These are phyloP conservation scores for Carapus acus DNA, from an alignment of 2,797 vertebrate genomes.

Conservation along the genomic window DNA sequence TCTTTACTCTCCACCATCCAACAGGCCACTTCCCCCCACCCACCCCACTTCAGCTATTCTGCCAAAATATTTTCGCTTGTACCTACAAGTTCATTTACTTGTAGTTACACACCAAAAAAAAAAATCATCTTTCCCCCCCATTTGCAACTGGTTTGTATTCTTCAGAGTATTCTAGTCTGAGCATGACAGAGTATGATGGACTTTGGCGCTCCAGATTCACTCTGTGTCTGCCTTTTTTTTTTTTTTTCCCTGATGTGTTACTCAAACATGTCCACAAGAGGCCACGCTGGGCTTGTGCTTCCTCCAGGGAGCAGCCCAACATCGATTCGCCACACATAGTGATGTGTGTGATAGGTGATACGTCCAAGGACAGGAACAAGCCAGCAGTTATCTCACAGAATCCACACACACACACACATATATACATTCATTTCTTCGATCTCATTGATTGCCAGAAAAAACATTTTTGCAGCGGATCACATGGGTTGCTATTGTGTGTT, in stretches of 20 bases:
- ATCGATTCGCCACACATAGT: constrained; percentile 31
- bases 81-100: too few species aligned
- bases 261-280: background rate
- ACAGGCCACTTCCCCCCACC: too few species aligned
- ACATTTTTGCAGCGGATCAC: background rate
- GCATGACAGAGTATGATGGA: too few species aligned
- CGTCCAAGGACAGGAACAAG: constrained; percentile 34
- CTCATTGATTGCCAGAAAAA: constrained; percentile 1
- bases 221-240: constrained; percentile 2
- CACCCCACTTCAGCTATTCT: too few species aligned
- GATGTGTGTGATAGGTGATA: constrained; percentile 22
- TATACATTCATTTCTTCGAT: constrained; percentile 19
- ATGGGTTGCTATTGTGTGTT: constrained; percentile 9
- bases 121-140: too few species aligned
- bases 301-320: constrained; percentile 12
- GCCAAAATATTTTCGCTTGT: too few species aligned
- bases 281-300: background rate
- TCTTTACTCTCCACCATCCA: too few species aligned
- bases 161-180: too few species aligned
- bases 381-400: constrained; percentile 8
- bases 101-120: too few species aligned
- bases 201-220: too few species aligned
- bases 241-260: background rate
- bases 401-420: constrained; percentile 5
- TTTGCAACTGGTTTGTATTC: too few species aligned